A percentile compares a stretch with the other conserved stretches of the same genome.
Conservation (phyloP, 2,888 invertebrate genomes). For the Ellobium chinense region DNA sequence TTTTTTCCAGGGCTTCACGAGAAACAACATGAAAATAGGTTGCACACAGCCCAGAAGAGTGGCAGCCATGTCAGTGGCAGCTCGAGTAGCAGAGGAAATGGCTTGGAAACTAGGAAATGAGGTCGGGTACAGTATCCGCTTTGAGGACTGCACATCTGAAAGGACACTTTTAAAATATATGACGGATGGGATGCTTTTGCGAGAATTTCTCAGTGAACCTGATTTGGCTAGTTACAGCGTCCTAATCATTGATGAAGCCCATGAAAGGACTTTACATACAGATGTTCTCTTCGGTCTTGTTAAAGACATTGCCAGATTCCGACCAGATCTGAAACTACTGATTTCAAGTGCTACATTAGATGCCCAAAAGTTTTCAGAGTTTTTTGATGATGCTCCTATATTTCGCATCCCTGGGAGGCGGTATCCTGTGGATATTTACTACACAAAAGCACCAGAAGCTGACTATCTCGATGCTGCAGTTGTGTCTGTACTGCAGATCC, state of each 20-base stretch:
- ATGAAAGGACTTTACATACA: slow-evolving; percentile 98
- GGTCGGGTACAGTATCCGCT: slow-evolving; percentile 90
- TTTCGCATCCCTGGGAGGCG: slow-evolving; percentile 98
- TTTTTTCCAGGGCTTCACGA: slow-evolving; percentile 77
- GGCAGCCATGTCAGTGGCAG: slow-evolving; percentile 99
- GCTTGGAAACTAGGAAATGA: slow-evolving; percentile 91
- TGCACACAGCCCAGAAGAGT: slow-evolving; percentile 98
- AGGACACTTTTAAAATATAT: slow-evolving; percentile 98
- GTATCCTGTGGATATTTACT: slow-evolving; percentile 98
- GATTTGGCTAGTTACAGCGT: slow-evolving; percentile 97
- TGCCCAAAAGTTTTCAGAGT: slow-evolving; percentile 97
- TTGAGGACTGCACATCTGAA: slow-evolving; percentile 99
- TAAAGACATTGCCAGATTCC: slow-evolving; percentile 91
- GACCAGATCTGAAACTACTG: slow-evolving; percentile 95
- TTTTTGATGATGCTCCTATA: slow-evolving; percentile 99
- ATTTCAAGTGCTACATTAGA: slow-evolving; percentile 99
- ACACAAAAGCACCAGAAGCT: slow-evolving; percentile 99
- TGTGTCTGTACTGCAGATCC: slow-evolving; percentile 98
- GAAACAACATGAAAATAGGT: slow-evolving; percentile 90
- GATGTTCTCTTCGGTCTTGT: slow-evolving; percentile 98
- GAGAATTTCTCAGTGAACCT: slow-evolving; percentile 98
- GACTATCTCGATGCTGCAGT: slow-evolving; percentile 99
- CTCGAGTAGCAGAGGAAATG: slow-evolving; percentile 99
- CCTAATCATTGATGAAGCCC: slow-evolving; percentile 99
- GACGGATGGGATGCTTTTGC: slow-evolving; percentile 98